These are phyloP conservation scores for Himalopsyche tibetana DNA, from an alignment of 2,888 invertebrate genomes.

Conservation along the genomic window DNA sequence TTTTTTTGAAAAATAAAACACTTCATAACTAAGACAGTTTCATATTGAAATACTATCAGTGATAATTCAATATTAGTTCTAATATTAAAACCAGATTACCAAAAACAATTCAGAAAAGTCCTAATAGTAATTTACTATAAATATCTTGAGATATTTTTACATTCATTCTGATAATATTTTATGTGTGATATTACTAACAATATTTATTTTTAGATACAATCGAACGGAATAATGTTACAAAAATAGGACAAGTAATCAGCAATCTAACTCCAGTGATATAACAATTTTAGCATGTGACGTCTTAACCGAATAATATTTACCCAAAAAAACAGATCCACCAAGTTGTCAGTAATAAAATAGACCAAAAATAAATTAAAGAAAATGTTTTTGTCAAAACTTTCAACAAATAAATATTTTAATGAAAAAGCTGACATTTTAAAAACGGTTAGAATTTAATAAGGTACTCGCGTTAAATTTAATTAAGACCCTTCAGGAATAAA, in stretches of 20 bases:
- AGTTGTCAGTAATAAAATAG: background rate
- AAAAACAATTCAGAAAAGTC: too few species aligned
- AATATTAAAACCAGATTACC: too few species aligned
- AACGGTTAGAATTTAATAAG: background rate
- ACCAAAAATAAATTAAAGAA: background rate
- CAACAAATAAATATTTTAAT: background rate
- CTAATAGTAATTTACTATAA: background rate
- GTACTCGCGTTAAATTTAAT: too few species aligned
- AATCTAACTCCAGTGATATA: background rate
- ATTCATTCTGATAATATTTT: too few species aligned
- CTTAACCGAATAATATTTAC: background rate
- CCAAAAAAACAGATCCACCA: background rate
- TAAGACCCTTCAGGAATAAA: too few species aligned
- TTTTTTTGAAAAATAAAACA: too few species aligned
- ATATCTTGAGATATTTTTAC: background rate
- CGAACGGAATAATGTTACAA: background rate
- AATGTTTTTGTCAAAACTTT: background rate
- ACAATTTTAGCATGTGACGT: background rate
- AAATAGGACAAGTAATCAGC: background rate
- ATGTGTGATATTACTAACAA: too few species aligned
- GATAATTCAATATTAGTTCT: too few species aligned
- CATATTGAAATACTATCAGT: too few species aligned
- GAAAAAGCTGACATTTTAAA: background rate
- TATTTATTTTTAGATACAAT: too few species aligned
- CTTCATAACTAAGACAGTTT: too few species aligned